Conservation (phyloP, 1,140 invertebrate species). For the Drosophila jambulina region DNA sequence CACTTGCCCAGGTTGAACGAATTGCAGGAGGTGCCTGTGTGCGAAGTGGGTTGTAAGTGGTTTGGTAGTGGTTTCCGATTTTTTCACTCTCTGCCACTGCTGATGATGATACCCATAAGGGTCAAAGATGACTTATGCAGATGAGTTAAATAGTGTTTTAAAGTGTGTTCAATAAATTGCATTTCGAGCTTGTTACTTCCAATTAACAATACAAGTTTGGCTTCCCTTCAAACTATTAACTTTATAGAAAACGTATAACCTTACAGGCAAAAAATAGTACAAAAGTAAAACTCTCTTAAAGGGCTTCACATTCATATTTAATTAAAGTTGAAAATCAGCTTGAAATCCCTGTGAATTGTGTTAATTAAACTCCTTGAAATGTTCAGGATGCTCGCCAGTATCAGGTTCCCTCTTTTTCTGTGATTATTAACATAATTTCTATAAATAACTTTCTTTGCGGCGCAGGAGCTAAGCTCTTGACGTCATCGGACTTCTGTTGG, state of each 20-base stretch:
- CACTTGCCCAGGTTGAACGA: slow-evolving; percentile 31
- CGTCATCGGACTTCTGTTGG: slow-evolving; percentile 41
- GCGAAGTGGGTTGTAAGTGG: slow-evolving; percentile 32
- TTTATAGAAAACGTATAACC: background rate
- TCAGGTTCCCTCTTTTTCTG: background rate
- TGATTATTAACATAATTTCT: slow-evolving; percentile 43
- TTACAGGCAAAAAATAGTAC: too few relatives aligned
- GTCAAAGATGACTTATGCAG: background rate
- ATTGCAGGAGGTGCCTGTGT: slow-evolving; percentile 4
- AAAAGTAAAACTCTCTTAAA: too few relatives aligned
- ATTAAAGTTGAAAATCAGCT: background rate
- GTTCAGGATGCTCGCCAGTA: background rate
- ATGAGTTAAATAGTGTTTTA: background rate
- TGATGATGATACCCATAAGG: slow-evolving; percentile 4
- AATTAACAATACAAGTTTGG: background rate
- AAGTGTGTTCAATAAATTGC: background rate
- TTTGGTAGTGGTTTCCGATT: slow-evolving; percentile 41
- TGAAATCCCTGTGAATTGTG: background rate
- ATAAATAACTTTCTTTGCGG: slow-evolving; percentile 47
- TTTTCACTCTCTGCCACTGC: slow-evolving; percentile 6
- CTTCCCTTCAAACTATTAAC: background rate
- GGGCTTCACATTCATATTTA: background rate
- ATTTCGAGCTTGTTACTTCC: background rate
- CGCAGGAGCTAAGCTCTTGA: slow-evolving; percentile 13
- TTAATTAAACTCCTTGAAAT: background rate